Evolutionary conservation across 2,113 vertebrate species (phyloP), one percentile per base, ranked within the genome.

Genomic region (Pogona vitticeps): DNA sequence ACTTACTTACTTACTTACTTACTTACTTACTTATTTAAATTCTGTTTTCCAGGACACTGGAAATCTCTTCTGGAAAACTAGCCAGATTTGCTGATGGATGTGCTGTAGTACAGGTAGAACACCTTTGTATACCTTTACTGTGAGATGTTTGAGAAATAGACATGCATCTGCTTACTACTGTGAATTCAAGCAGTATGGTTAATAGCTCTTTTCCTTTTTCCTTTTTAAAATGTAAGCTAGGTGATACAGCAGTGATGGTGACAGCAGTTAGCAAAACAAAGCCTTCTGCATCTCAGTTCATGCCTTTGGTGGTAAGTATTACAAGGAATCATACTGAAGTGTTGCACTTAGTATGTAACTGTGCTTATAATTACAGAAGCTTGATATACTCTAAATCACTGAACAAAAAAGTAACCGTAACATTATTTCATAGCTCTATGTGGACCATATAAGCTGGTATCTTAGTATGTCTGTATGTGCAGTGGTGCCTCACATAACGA

Each of bases 211-310:
- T 67, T 82, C 56, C 26, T 26, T 36, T 17, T 59, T 6, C 78
- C 78, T 7, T 90, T 86, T 86, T 1, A 90, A 84, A 90, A 56
- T 86, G 72, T 77, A 92, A 99, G 98, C 93, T 98, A 90, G 99
- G 98, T 71, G 97, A 99, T 26, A 99, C 98, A 26, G 97, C 98
- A 5, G 99, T 99, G 77, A 98, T 99, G 99, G 98, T 99, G 86
- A 99, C 98, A 23, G 98, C 98, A 7, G 99, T 99, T 92, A 99
- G 99, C 95, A 99, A 98, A 95, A 98, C 96, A 76, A 99, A 98
- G 91, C 97, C 98, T 9, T 97, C 98, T 78, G 81, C 96, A 0
- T 97, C 98, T 81, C 98, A 98, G 92, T 99, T 99, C 88, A 97
- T 99, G 98, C 99, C 98, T 8, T 95, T 99, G 73, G 98, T 99